Base-by-base conservation (phyloP, 1,140 invertebrate genomes). In the Neotoxoptera formosana region DNA sequence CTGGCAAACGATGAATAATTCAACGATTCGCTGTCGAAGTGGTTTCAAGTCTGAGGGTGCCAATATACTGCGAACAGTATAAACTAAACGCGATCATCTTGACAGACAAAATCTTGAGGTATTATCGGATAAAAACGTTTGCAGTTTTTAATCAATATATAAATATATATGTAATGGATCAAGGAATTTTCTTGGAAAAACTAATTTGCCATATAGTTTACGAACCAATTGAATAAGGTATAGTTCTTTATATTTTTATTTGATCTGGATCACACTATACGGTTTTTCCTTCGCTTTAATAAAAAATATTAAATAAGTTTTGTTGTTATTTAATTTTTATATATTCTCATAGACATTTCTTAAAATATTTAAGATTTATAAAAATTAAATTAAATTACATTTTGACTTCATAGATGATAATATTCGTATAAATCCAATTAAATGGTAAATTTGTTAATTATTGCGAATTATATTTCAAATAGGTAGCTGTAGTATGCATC, bases 1-100 rank as follows among this genome's bases (percentile, higher is more conserved):
- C 51, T 41, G 21, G 1, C 48, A 89, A 56, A 89, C 21, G 36
- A 89, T 56, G 34, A 89, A 89, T 89, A 89, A 89, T 89, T 89
- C 88, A 89, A 56, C 51, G 34, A 36, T 89, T 89, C n/a, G 34
- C 34, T 25, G 34, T 56, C 47, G 34, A 53, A 89, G 51, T 89
- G 51, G 20, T 53, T 89, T 89, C 17, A 88, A 88, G 47, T 23
- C 21, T 53, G n/a, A 11, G n/a, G n/a, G 87, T 23, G 45, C 47
- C 30, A 87, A 87, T 87, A 87, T 87, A 87, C 45, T 34, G 17
- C 51, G 34, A 20, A 87, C 47, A 47, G 8, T 53, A 89, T 56
- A 56, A 41, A 34, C 86, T 11, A 34, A 88, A 51, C 14, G 11
- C 34, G 34, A 23, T 56, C 21, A 25, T 56, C 25, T 41, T 30